These are phyloP conservation scores for Microtus ochrogaster DNA, from an alignment of 2,113 vertebrate genomes.

Conservation along the genomic window DNA sequence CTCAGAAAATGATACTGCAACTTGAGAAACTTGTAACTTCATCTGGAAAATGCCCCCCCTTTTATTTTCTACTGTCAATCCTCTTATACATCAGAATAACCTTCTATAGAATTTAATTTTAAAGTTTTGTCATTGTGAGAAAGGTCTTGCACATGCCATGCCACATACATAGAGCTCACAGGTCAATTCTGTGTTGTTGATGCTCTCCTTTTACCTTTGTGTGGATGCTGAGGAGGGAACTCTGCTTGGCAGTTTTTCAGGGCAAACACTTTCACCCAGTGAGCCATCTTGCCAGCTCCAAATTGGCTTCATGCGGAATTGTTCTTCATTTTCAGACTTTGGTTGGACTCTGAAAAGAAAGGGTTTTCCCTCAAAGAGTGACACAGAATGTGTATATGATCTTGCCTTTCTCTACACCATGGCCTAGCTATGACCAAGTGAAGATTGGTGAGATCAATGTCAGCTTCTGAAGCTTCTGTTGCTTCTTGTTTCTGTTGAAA, in stretches of 20 bases:
- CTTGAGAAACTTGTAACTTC: neutral
- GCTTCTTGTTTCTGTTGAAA: neutral
- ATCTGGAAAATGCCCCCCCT: neutral
- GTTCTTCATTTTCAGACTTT: constrained; percentile 78
- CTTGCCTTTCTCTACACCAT: constrained; percentile 33
- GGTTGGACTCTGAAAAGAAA: constrained; percentile 79
- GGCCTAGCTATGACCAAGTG: neutral
- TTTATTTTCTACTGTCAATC: no score
- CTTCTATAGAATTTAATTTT: neutral
- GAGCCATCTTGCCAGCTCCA: neutral
- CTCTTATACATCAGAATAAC: no score
- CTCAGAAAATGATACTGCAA: neutral
- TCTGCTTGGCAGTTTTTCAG: neutral
- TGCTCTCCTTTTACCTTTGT: neutral
- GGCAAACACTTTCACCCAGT: neutral
- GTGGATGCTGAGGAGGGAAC: neutral
- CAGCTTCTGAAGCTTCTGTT: neutral
- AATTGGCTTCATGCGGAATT: constrained; percentile 87
- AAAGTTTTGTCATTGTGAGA: neutral
- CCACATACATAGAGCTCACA: neutral
- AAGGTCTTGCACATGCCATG: neutral
- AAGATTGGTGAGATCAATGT: neutral
- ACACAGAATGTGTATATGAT: constrained; percentile 56
- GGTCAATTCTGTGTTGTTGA: neutral
- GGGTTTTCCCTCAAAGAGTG: constrained; percentile 73